phyloP scores from a whole-genome alignment of 2,888 invertebrate genomes.

The Protonemura montana region DNA sequence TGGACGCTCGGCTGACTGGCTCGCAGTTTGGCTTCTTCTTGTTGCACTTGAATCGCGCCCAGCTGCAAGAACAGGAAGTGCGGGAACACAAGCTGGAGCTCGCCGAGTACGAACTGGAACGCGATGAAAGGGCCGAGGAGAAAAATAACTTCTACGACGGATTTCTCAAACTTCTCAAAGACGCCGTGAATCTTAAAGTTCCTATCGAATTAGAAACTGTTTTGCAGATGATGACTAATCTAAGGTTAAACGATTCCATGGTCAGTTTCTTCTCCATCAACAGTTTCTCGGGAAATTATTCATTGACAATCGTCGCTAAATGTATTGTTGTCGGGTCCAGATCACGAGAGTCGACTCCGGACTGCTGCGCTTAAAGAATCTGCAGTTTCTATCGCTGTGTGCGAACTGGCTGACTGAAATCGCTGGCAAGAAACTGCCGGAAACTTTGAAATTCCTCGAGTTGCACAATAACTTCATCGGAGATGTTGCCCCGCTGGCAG shows the following conservation, averaged over 20 bases:
- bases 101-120: constrained; percentile 51
- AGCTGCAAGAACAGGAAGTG: constrained; percentile 52
- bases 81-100: constrained; percentile 55
- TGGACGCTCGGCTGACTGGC: constrained; percentile 51
- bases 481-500: constrained; percentile 56
- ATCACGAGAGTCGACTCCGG: constrained; percentile 62
- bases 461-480: constrained; percentile 62
- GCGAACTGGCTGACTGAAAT: constrained; percentile 59
- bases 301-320: background rate
- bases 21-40: constrained; percentile 56
- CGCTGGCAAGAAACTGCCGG: constrained; percentile 58
- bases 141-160: constrained; percentile 50
- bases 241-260: constrained; percentile 53
- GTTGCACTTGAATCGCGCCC: constrained; percentile 53
- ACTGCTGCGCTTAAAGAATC: constrained; percentile 58
- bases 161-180: constrained; percentile 51
- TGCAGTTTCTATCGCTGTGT: constrained; percentile 61
- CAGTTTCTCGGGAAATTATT: background rate
- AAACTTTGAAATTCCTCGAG: constrained; percentile 60
- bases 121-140: background rate
- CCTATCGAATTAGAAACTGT: constrained; percentile 54
- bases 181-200: constrained; percentile 52
- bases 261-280: constrained; percentile 53
- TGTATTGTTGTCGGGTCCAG: constrained; percentile 56
- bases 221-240: constrained; percentile 51